Evolutionary conservation across 2,888 invertebrate genomes (phyloP).

Genomic region (Lasioglossum oenotherae): DNA sequence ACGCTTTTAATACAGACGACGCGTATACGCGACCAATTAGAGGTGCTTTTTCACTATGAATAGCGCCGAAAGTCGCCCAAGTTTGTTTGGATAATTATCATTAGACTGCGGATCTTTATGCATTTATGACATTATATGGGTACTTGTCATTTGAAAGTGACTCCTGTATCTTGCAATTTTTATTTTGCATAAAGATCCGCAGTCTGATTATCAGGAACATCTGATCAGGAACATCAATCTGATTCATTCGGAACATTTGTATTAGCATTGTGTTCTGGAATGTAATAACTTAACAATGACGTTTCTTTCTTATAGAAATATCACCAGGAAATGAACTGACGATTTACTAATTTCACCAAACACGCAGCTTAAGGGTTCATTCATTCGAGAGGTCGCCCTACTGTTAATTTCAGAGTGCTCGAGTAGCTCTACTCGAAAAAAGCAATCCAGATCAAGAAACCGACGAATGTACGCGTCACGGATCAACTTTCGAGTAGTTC

Average conservation of each 20-base stretch:
- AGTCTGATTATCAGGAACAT: no score
- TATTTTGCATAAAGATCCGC: no score
- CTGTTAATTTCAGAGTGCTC: not conserved
- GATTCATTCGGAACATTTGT: no score
- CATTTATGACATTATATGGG: no score
- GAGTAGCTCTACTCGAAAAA: not conserved
- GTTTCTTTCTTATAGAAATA: not conserved
- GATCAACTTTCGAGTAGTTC: not conserved
- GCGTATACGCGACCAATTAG: not conserved
- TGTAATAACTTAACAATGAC: no score
- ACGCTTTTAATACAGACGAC: not conserved
- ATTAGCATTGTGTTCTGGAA: no score
- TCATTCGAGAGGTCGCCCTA: not conserved
- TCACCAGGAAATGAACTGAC: not conserved
- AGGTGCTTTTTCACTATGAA: not conserved
- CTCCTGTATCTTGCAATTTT: no score
- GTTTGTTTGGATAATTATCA: no score
- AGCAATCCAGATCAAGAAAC: not conserved
- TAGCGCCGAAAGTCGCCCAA: not conserved
- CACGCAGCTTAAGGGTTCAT: not conserved
- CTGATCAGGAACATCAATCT: no score
- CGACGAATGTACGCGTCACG: not conserved
- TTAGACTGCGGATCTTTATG: no score
- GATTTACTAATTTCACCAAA: not conserved
- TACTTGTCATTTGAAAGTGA: no score